phyloP scores from a whole-genome alignment of 2,888 invertebrate genomes.

The Apamea epomidion region DNA sequence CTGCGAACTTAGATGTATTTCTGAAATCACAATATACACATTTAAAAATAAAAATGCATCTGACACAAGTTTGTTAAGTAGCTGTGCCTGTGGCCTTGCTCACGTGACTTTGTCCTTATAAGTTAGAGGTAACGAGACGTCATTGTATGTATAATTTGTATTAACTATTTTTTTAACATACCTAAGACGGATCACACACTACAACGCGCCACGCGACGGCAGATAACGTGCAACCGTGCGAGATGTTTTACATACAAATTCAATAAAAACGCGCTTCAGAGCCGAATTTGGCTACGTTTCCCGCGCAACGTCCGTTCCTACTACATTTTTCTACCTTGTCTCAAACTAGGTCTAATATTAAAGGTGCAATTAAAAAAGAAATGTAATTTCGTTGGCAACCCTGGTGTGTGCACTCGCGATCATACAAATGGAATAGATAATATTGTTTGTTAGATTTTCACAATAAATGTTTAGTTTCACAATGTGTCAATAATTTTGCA shows the following conservation, averaged over 20 bases:
- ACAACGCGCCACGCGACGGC: no score
- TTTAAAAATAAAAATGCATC: background rate
- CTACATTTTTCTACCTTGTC: background rate
- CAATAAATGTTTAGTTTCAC: conserved; percentile 43
- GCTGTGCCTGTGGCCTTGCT: background rate
- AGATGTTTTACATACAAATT: no score
- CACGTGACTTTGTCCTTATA: background rate
- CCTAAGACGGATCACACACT: no score
- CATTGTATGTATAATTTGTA: background rate
- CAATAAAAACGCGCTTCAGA: no score
- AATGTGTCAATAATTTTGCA: conserved; percentile 28
- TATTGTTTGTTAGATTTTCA: conserved; percentile 56
- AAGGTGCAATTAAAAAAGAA: background rate
- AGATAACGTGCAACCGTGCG: no score
- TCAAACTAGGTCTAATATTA: background rate
- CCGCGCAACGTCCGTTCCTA: no score
- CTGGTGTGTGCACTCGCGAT: conserved; percentile 2
- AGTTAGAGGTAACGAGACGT: background rate
- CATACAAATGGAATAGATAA: conserved; percentile 61
- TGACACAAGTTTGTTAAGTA: background rate
- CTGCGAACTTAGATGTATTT: background rate
- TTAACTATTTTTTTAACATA: background rate
- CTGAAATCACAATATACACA: background rate
- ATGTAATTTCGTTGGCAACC: background rate
- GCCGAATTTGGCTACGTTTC: no score